A percentile compares a stretch with the other conserved stretches of the same genome.
Evolutionary conservation across 2,113 vertebrate genomes (phyloP).

Genomic region (Vombatus ursinus): DNA sequence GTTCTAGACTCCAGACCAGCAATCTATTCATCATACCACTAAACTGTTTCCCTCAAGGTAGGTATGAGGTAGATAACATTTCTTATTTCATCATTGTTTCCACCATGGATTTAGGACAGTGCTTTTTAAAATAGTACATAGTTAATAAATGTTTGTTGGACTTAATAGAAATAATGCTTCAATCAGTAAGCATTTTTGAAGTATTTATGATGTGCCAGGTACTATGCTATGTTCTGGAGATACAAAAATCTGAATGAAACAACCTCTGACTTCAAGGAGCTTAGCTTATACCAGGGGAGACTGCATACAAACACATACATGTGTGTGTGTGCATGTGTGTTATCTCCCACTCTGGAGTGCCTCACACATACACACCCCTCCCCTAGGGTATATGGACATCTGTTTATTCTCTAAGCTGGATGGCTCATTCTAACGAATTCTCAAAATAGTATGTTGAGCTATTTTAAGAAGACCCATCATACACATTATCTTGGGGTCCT

Average conservation of each 20-base stretch:
- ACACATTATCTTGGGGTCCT: not conserved
- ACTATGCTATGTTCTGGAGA: not conserved
- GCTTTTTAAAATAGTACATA: not conserved
- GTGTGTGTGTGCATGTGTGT: not conserved
- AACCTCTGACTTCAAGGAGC: not conserved
- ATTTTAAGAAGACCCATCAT: not conserved
- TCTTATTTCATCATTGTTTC: not conserved
- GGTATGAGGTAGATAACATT: not conserved
- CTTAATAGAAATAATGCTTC: not conserved
- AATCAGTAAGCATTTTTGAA: not conserved
- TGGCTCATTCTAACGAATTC: not conserved
- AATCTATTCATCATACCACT: not conserved
- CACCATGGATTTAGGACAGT: not conserved
- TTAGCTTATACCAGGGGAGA: not conserved
- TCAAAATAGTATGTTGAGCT: not conserved
- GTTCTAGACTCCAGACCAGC: not conserved
- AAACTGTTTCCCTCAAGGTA: not conserved
- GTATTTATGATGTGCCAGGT: not conserved
- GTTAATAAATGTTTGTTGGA: not conserved
- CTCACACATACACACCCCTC: not conserved
- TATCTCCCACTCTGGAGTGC: not conserved
- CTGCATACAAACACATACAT: not conserved
- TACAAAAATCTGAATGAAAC: not conserved
- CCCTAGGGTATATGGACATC: not conserved
- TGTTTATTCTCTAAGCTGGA: not conserved